Percentiles rank a stretch among this genome's conserved stretches.
phyloP scores from a whole-genome alignment of 1,140 invertebrate genomes.

The Reticulitermes speratus region DNA sequence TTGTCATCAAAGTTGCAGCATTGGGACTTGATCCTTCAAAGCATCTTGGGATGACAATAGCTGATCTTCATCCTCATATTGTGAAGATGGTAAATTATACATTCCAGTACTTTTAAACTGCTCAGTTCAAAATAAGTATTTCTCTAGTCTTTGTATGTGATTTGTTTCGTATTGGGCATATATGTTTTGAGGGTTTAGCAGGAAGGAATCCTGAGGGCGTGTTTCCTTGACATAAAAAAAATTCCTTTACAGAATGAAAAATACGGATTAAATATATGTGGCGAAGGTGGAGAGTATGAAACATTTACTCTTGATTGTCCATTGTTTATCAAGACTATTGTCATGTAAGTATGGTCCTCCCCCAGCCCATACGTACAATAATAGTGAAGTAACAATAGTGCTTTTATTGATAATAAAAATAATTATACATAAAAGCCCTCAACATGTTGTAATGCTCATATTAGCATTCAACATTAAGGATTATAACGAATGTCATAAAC shows the following conservation, averaged over 20 bases:
- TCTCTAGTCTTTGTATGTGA: slow-evolving; percentile 31
- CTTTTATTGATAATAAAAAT: not conserved
- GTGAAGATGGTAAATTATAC: slow-evolving; percentile 66
- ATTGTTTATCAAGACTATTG: slow-evolving; percentile 85
- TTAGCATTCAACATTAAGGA: not conserved
- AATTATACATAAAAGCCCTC: not conserved
- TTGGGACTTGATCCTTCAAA: slow-evolving; percentile 81
- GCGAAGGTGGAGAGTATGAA: slow-evolving; percentile 99
- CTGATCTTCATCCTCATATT: slow-evolving; percentile 82
- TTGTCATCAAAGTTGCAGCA: slow-evolving; percentile 95
- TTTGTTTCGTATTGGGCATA: slow-evolving; percentile 28
- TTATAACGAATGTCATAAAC: not conserved
- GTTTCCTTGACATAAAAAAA: slow-evolving; percentile 37
- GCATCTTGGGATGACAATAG: slow-evolving; percentile 85
- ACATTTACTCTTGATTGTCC: slow-evolving; percentile 97
- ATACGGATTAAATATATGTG: slow-evolving; percentile 96
- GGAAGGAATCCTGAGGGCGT: slow-evolving; percentile 26
- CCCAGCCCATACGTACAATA: not conserved
- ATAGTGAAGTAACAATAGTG: not conserved
- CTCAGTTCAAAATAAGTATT: slow-evolving; percentile 26
- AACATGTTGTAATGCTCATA: not conserved
- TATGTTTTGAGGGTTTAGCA: slow-evolving; percentile 22
- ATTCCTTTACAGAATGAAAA: slow-evolving; percentile 71
- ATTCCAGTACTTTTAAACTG: not conserved
- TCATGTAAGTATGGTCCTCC: slow-evolving; percentile 72